Base-by-base conservation (phyloP, 1,140 invertebrate species). In the Caenorhabditis briggsae region DNA sequence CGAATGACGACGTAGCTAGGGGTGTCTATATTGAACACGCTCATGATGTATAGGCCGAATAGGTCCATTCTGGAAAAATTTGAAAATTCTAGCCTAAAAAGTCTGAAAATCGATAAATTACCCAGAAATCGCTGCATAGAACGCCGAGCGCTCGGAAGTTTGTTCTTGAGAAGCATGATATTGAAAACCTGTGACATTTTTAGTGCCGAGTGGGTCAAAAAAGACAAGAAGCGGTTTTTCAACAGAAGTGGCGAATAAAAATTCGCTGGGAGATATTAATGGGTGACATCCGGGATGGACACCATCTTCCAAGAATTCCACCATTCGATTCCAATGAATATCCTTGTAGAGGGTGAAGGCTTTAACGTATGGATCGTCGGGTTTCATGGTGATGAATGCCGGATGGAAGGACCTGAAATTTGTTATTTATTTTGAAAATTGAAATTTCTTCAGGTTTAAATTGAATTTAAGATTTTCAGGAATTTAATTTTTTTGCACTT, bases 331-430 rank as follows among this genome's bases (percentile, higher is more conserved):
- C 82, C 82, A 83, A 20, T 58, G 18, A 18, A 83, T 43, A 41
- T 83, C 82, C 9, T 83, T 64, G 23, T 83, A 43, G 9, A 83
- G 46, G 5, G 82, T 83, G 82, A 83, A 83, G 53, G 82, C 82
- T 64, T 83, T 83, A 5, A 61, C 55, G 18, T 58, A 83, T 16
- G 7, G 5, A 33, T 83, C 82, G 3, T 83, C 9, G 3, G 82
- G 82, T 20, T 83, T 83, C 82, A 83, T 64, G 8, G 82, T 83
- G 41, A 83, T 64, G 9, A 83, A 83, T 5, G 82, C 82, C 1
- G 82, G 82, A 20, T 83, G 46, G 55, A 59, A 43, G 8, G 82
- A 25, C 82, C 82, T 82, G 48, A 20, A 65, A 2, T 20, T 11
- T 25, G 1, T n/a, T 33, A 33, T 65, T 65, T n/a, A n/a, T n/a